Percentiles rank a stretch among this genome's conserved stretches.
Evolutionary conservation across 2,113 vertebrate genomes (phyloP).

Genomic region (Tringa solitaria): DNA sequence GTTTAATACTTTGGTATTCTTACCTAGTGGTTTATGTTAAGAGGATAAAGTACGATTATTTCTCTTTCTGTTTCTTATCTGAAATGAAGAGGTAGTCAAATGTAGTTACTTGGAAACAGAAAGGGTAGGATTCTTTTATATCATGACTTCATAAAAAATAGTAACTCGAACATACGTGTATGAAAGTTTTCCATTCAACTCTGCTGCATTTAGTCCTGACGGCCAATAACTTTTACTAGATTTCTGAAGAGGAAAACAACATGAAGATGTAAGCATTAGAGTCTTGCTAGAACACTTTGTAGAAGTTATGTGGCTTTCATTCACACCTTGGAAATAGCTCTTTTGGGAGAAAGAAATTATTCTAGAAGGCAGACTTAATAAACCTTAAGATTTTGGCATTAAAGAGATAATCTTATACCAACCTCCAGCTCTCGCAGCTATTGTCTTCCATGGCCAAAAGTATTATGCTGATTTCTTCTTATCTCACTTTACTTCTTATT

Average conservation of each 20-base stretch:
- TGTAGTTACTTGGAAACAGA: neutral
- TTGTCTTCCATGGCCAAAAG: neutral
- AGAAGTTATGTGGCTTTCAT: neutral
- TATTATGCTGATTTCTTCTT: neutral
- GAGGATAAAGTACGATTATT: neutral
- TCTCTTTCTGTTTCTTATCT: neutral
- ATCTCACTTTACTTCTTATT: neutral
- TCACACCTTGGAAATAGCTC: neutral
- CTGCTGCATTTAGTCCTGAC: neutral
- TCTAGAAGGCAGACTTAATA: neutral
- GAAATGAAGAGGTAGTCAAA: neutral
- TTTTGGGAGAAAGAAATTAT: neutral
- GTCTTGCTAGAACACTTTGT: neutral
- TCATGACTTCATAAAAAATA: neutral
- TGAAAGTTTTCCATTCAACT: neutral
- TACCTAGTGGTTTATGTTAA: neutral
- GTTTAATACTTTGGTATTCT: neutral
- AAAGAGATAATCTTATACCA: neutral
- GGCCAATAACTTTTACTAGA: neutral
- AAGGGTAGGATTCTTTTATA: neutral
- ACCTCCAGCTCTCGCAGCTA: neutral
- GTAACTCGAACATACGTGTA: neutral
- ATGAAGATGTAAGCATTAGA: neutral
- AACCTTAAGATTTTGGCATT: neutral
- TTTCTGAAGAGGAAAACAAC: neutral